Evolutionary conservation across 2,888 invertebrate species (phyloP), one percentile per base, ranked within the genome.

Genomic region (Rhingia rostrata): DNA sequence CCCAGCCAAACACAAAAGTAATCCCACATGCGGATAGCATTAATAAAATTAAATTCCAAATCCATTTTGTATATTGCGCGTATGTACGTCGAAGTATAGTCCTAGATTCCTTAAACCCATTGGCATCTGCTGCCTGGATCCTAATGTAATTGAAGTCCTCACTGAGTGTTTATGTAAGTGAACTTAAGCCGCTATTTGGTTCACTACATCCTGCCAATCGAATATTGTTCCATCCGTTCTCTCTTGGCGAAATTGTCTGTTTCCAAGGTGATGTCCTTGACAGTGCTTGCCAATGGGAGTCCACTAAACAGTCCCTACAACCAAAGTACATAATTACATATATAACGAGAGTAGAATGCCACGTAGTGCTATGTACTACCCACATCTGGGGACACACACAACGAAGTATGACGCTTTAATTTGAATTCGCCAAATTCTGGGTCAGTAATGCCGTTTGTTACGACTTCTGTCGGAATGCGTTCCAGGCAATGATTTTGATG

Each of bases 11-110:
- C 22, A 22, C 22, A 22, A 22, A 22, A 22, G 22, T 22, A 22
- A 22, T 22, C 22, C 22, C 22, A 22, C 22, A 22, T 22, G 22
- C 22, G 22, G 22, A 22, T 22, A 75, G 49, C 80, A 70, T 81
- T 81, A 70, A 78, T 77, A 82, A 82, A 78, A 82, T 82, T 82
- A 82, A 78, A 78, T 82, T 82, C 63, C 72, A 77, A 61, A 72
- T 61, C 54, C 32, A 61, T 54, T 69, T 61, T 32, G 64, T 12
- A 58, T 53, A 61, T 51, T 60, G 41, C 14, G 1, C 6, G 0
- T 6, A 66, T 77, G 53, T 43, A 75, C 58, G 51, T 41, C 56
- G 56, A 30, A 41, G 39, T 41, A 33, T 51, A 69, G 63, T 81
- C 53, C 81, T 64, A 60, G 60, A 82, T 60, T 77, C 61, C 66